phyloP scores from a whole-genome alignment of 1,140 invertebrate species.

The Arctopsyche grandis region DNA sequence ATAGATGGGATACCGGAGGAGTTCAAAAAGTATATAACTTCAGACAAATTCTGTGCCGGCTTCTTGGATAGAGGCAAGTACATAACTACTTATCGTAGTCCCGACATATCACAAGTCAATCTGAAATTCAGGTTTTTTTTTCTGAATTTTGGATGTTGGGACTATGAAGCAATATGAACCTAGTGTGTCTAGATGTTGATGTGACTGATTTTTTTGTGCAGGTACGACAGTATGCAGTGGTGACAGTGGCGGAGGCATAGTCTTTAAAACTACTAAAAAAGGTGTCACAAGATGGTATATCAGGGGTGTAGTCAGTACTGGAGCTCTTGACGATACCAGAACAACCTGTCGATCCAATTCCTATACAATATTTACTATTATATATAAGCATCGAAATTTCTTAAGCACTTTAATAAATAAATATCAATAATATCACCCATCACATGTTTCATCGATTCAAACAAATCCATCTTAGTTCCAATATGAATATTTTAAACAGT shows the following conservation, averaged over 20 bases:
- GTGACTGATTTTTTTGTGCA: background rate
- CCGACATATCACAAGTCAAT: background rate
- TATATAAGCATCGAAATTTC: too few species aligned
- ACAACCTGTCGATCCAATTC: conserved; percentile 10
- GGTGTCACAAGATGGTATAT: conserved; percentile 14
- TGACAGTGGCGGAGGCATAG: conserved; percentile 43
- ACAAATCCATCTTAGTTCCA: too few species aligned
- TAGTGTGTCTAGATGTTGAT: too few species aligned
- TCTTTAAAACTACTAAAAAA: background rate
- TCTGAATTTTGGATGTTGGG: too few species aligned
- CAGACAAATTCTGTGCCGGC: conserved; percentile 39
- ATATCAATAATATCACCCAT: too few species aligned
- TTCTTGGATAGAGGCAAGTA: conserved; percentile 5
- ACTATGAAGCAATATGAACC: too few species aligned
- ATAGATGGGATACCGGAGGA: background rate
- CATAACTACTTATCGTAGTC: background rate
- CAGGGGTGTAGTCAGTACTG: conserved; percentile 38
- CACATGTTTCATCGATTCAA: too few species aligned
- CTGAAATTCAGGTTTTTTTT: too few species aligned
- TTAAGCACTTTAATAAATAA: too few species aligned
- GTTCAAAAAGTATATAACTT: conserved; percentile 8
- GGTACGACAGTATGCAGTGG: conserved; percentile 39
- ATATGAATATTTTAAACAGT: too few species aligned
- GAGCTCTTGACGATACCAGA: conserved; percentile 1
- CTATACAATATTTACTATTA: conserved; percentile 37